phyloP scores from a whole-genome alignment of 2,113 vertebrate species.

The Maccullochella peelii region DNA sequence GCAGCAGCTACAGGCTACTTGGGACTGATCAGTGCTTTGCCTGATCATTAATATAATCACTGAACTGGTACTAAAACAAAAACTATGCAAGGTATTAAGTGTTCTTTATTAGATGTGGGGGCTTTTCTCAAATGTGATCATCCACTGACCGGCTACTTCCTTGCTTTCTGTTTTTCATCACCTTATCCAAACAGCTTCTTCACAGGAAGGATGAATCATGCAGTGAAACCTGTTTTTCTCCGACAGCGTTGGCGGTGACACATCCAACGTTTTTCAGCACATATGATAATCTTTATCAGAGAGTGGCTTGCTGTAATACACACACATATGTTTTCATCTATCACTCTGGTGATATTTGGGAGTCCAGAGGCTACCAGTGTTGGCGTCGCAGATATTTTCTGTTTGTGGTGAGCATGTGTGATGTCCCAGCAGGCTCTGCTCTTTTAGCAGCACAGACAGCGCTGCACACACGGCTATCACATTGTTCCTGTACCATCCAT shows the following conservation, averaged over 20 bases:
- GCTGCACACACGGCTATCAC: slow-evolving; percentile 22
- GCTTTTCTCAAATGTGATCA: slow-evolving; percentile 32
- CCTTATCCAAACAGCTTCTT: slow-evolving; percentile 42
- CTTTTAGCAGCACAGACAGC: slow-evolving; percentile 19
- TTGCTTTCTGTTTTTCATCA: slow-evolving; percentile 47
- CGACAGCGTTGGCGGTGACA: slow-evolving; percentile 42
- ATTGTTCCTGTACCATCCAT: slow-evolving; percentile 29
- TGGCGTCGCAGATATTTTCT: slow-evolving; percentile 65
- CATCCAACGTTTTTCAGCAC: slow-evolving; percentile 45
- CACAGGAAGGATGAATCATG: slow-evolving; percentile 54
- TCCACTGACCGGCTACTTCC: background rate
- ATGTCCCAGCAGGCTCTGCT: slow-evolving; percentile 42
- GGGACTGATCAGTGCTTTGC: background rate
- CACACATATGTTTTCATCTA: slow-evolving; percentile 49
- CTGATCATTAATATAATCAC: slow-evolving; percentile 14
- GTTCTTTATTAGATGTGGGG: slow-evolving; percentile 41
- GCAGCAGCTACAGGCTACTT: slow-evolving; percentile 29
- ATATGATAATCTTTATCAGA: slow-evolving; percentile 33
- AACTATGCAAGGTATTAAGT: slow-evolving; percentile 1
- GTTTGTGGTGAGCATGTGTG: slow-evolving; percentile 33
- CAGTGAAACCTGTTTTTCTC: slow-evolving; percentile 36
- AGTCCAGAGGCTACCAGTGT: slow-evolving; percentile 34
- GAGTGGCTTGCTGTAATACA: slow-evolving; percentile 7
- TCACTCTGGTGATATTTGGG: slow-evolving; percentile 46
- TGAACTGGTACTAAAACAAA: slow-evolving; percentile 19